Conservation (phyloP, 2,113 vertebrate species). For the Trichechus manatus region DNA sequence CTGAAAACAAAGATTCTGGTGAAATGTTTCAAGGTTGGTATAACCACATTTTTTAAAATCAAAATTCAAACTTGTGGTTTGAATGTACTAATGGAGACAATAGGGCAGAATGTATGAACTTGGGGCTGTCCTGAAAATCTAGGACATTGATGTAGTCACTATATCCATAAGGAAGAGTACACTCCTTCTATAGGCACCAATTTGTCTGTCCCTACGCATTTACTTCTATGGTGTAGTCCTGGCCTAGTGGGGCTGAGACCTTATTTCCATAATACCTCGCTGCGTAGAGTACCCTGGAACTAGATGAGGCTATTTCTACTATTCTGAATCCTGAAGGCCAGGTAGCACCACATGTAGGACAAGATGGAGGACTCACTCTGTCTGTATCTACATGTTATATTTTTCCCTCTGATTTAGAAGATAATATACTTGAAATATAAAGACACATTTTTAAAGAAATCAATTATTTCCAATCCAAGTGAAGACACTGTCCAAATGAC, state of each 20-base stretch:
- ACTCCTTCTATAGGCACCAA: background rate
- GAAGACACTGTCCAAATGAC: background rate
- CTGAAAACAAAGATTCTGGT: constrained; percentile 45
- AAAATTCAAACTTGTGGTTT: background rate
- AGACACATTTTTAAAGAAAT: background rate
- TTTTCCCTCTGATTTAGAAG: background rate
- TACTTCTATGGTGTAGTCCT: background rate
- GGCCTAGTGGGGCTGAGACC: background rate
- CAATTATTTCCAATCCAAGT: constrained; percentile 1
- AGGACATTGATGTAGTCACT: background rate
- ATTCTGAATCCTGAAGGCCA: background rate
- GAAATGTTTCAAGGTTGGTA: background rate
- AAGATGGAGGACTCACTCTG: background rate
- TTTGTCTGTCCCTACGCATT: background rate
- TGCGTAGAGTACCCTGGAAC: background rate
- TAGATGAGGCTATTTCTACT: background rate
- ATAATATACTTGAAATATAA: constrained; percentile 9
- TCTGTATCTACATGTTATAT: background rate
- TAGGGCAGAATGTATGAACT: background rate
- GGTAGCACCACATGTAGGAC: background rate
- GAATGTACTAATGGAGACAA: background rate
- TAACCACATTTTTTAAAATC: constrained; percentile 10
- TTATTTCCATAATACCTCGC: background rate
- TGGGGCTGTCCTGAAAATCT: background rate
- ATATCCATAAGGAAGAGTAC: background rate